Evolutionary conservation across 2,888 invertebrate genomes (phyloP), one percentile per base, ranked within the genome.

Genomic region (Rhagium mordax): DNA sequence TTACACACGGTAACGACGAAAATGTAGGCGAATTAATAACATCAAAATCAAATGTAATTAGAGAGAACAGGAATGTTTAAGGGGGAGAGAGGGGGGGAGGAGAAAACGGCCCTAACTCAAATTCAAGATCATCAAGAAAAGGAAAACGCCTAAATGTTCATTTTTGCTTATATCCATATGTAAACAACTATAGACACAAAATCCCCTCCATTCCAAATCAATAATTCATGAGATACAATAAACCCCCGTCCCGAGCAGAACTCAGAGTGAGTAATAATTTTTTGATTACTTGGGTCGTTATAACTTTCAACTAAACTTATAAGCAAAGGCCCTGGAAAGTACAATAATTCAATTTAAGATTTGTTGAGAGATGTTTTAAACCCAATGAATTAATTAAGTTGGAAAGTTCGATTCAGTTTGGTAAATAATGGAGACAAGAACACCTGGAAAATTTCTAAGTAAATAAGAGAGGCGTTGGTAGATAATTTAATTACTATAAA

Each of bases 271-370:
- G 29, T 21, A 18, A 68, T 68, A 55, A 69, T 69, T 69, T 69
- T 57, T 33, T 47, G 61, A 59, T 21, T 68, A 47, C 18, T 68
- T 3, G 57, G 51, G 6, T 49, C 49, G 48, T 24, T 49, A 47
- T 20, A 68, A 59, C 59, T 68, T 68, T 47, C 59, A 20, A 59
- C n/a, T 15, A 20, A 41, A 13, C 41, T 68, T 65, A 65, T 68
- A 3, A 18, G 47, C 57, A 16, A 15, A 15, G 59, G 15, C 41
- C 47, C 24, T 13, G 5, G 33, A 49, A 41, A 59, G 59, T 59
- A 68, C 68, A 59, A 68, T 68, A 57, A 68, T 68, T 68, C 68
- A 68, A 57, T 57, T 68, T 68, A 27, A 55, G 68, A 59, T 59
- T 41, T 59, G 59, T n/a, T 68, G 47, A 68, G 27, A 57, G 62